phyloP scores from a whole-genome alignment of 2,888 invertebrate genomes.

The Microplitis manilae region DNA sequence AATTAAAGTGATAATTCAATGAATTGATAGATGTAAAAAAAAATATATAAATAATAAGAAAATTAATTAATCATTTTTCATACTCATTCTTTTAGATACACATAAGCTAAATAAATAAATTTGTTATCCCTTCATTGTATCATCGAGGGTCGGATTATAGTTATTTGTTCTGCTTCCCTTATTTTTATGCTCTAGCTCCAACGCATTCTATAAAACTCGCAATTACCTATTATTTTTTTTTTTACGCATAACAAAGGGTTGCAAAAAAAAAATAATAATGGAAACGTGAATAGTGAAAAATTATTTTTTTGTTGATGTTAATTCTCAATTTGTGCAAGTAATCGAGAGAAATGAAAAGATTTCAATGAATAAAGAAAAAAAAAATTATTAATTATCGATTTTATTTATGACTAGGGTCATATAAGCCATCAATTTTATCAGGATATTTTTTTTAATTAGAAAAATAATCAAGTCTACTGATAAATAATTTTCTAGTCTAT shows the following conservation, averaged over 20 bases:
- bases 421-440: too few relatives aligned
- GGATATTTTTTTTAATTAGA: too few relatives aligned
- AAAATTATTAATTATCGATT: too few relatives aligned
- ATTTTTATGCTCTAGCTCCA: not conserved
- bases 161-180: not conserved
- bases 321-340: not conserved
- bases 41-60: not conserved
- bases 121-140: not conserved
- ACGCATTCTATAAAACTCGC: not conserved
- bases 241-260: not conserved
- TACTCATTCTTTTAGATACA: not conserved
- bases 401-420: too few relatives aligned
- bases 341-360: too few relatives aligned
- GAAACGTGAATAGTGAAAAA: not conserved
- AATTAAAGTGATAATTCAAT: constrained; percentile 7
- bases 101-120: constrained; percentile 9
- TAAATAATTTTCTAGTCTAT: too few relatives aligned
- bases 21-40: constrained; percentile 18
- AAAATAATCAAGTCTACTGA: too few relatives aligned
- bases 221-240: not conserved
- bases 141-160: constrained; percentile 2
- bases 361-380: too few relatives aligned
- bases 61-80: not conserved
- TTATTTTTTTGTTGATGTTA: not conserved
- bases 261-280: not conserved